Base-by-base conservation (phyloP, 1,140 invertebrate species). In the Drosophila nebulosa region DNA sequence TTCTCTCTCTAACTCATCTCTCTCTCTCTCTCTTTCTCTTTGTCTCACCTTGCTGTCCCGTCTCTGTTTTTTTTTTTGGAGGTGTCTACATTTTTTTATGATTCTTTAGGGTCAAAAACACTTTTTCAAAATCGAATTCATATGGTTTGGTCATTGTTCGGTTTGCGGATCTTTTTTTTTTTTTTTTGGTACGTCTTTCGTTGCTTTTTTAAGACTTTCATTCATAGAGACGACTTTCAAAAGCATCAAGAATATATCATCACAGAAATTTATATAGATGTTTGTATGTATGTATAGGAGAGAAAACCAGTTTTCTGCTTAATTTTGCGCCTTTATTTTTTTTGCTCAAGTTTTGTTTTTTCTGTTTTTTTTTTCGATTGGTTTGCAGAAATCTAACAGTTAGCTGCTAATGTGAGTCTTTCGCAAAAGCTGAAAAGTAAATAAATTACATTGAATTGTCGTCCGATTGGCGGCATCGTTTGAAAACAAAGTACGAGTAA, bases 171-270 rank as follows among this genome's bases (percentile, higher is more conserved):
- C 72, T 76, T 55, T 16, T 26, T 35, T 18, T 71, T 53, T 61
- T 55, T 16, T 26, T 35, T 18, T 71, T 53, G 61, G 63, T 39
- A 30, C 36, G 64, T 57, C 32, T 60, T 58, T 39, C 39, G 16
- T 46, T 52, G 24, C 9, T 35, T 26, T 62, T 62, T 66, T 69
- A 68, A 66, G 83, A 88, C 80, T 85, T 85, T 85, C 80, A 85
- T 85, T 85, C 81, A 85, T 85, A 75, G 80, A 85, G 88, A 88
- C 77, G 88, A 85, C 77, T 81, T 85, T 85, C 57, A 58, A 80
- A 73, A 75, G 74, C 74, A 81, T 65, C 81, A 71, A 84, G 79
- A 84, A 84, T 59, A 58, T 32, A 72, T 72, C 67, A 14, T 21
- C 16, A 10, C 16, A 83, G 46, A 74, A 64, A 78, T 67, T 64